phyloP scores from a whole-genome alignment of 37 sponge, comb jelly and placozoan genomes.

The Haliclona indistincta region DNA sequence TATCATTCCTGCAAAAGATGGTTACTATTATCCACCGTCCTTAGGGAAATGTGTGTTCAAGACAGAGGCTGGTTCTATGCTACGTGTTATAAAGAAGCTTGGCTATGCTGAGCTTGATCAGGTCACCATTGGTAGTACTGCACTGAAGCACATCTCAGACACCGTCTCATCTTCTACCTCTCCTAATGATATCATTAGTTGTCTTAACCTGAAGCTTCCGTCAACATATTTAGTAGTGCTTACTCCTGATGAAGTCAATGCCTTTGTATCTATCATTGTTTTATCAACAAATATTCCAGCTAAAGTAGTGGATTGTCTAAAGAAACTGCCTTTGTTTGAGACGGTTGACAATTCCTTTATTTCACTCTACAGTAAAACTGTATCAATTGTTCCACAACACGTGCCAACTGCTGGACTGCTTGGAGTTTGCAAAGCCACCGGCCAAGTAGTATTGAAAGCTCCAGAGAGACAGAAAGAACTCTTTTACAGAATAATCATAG shows the following conservation, averaged over 20 bases:
- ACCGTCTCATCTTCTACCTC: no score
- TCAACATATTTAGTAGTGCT: conserved; percentile 5
- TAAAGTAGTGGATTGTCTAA: neutral
- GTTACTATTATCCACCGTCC: conserved; percentile 21
- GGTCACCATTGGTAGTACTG: neutral
- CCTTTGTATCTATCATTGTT: neutral
- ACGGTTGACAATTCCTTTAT: conserved; percentile 18
- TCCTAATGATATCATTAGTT: conserved; percentile 31
- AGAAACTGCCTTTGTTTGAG: conserved; percentile 9
- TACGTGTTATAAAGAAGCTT: conserved; percentile 16
- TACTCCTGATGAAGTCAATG: conserved; percentile 14
- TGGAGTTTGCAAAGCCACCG: neutral
- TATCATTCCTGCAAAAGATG: conserved; percentile 37
- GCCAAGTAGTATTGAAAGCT: neutral
- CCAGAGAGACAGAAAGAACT: neutral
- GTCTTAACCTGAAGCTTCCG: conserved; percentile 14
- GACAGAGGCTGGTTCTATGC: neutral
- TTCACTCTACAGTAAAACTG: neutral
- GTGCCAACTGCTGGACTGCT: neutral
- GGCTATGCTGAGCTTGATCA: conserved; percentile 26
- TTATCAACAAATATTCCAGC: neutral
- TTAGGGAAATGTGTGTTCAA: conserved; percentile 11
- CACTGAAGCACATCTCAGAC: neutral
- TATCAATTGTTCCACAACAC: neutral
- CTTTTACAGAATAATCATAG: conserved; percentile 10